phyloP scores from a whole-genome alignment of 2,113 vertebrate species.

The Neotragus pygmaeus region DNA sequence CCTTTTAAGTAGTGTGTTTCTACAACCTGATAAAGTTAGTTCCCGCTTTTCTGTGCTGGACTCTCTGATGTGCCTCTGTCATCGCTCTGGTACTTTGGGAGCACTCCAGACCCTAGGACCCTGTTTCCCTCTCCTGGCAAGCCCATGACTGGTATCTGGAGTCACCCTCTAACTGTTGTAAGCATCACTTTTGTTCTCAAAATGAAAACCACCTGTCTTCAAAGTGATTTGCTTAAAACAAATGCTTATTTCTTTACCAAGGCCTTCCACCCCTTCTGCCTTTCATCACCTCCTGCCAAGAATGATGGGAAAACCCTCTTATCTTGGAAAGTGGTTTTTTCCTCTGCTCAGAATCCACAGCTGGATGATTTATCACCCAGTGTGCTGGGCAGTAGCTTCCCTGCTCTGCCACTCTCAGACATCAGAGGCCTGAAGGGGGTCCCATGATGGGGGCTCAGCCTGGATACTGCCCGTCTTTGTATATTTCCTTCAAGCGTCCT shows the following conservation, averaged over 20 bases:
- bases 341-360: slow-evolving; percentile 56
- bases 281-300: slow-evolving; percentile 61
- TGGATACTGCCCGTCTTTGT: not conserved
- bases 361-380: slow-evolving; percentile 36
- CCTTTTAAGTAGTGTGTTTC: not conserved
- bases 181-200: slow-evolving; percentile 51
- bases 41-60: not conserved
- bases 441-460: not conserved
- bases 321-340: slow-evolving; percentile 59
- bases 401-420: not conserved
- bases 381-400: not conserved
- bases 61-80: not conserved
- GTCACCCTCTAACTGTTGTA: slow-evolving; percentile 23
- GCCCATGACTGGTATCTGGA: not conserved
- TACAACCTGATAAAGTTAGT: not conserved
- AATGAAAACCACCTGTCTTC: slow-evolving; percentile 69
- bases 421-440: not conserved
- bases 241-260: slow-evolving; percentile 39
- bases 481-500: not conserved
- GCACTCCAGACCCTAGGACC: not conserved
- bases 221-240: slow-evolving; percentile 57
- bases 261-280: not conserved
- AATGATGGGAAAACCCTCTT: slow-evolving; percentile 61
- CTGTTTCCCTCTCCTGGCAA: not conserved
- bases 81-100: not conserved